A percentile compares a stretch with the other conserved stretches of the same genome.
Evolutionary conservation across 2,797 vertebrate genomes (phyloP).

Genomic region (Aphelocoma californica): DNA sequence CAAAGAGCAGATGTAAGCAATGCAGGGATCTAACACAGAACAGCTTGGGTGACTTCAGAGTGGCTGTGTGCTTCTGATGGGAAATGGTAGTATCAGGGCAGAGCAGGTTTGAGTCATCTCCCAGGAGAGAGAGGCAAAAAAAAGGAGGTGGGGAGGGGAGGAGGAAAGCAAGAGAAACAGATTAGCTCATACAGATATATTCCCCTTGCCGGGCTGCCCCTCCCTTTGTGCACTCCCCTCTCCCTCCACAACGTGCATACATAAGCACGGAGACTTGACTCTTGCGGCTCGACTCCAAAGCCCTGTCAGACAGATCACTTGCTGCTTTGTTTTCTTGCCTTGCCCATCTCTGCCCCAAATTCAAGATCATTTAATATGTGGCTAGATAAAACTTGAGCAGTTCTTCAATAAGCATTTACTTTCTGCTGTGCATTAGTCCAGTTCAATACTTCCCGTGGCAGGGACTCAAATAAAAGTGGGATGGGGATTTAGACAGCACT

Average conservation of each 20-base stretch:
- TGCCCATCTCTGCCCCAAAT: slow-evolving; percentile 33
- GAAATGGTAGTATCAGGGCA: slow-evolving; percentile 71
- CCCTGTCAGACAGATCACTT: slow-evolving; percentile 8
- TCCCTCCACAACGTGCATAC: not conserved
- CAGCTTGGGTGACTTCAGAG: slow-evolving; percentile 76
- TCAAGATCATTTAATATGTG: slow-evolving; percentile 55
- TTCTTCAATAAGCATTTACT: slow-evolving; percentile 49
- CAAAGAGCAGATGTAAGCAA: slow-evolving; percentile 70
- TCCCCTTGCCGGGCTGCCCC: not conserved
- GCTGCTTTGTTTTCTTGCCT: slow-evolving; percentile 23
- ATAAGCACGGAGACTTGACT: slow-evolving; percentile 3
- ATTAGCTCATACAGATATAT: slow-evolving; percentile 66
- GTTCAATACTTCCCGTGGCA: not conserved
- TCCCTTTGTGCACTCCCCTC: not conserved
- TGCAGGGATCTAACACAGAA: slow-evolving; percentile 72
- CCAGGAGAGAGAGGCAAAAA: slow-evolving; percentile 58
- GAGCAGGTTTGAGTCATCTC: slow-evolving; percentile 78
- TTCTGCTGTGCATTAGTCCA: slow-evolving; percentile 38
- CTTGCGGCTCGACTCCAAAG: not conserved
- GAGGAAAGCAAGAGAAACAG: slow-evolving; percentile 37
- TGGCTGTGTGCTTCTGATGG: slow-evolving; percentile 70
- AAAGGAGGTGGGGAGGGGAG: slow-evolving; percentile 40
- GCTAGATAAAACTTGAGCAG: slow-evolving; percentile 29
- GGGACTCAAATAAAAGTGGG: not conserved
- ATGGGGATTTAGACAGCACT: not conserved